Evolutionary conservation across 2,113 vertebrate genomes (phyloP), one percentile per base, ranked within the genome.

Genomic region (Pachycephala philippinensis): DNA sequence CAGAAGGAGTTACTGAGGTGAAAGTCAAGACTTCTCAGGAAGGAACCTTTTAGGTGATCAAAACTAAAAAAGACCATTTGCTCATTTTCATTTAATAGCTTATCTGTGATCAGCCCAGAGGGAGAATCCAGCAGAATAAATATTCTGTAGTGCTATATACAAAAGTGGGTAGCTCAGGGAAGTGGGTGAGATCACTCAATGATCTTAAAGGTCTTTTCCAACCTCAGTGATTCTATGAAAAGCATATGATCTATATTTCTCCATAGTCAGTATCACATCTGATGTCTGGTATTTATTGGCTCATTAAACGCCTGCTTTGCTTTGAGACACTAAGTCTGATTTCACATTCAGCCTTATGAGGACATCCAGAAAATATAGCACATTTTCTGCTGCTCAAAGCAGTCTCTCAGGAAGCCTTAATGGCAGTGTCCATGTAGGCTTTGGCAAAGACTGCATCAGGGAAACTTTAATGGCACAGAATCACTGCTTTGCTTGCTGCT

Each of bases 341-440:
- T 97, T 86, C 57, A 84, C 77, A 91, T 91, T 86, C 92, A 88
- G 78, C 64, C 82, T 93, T 95, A 92, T 10, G 53, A 96, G 91
- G 84, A 87, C 70, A 96, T 90, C 50, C 42, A 7, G 91, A 81
- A 94, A 94, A 92, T 35, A 50, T 0, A 69, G 53, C 53, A 57
- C 82, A 90, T 87, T 95, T 93, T 92, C 74, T 93, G 82, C 89
- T 90, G 65, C 84, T 94, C 80, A 59, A 81, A 93, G 84, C 68
- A 83, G 68, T 61, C 93, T 93, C 93, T 86, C 87, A 90, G 88
- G 82, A 70, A 82, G 76, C 24, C 84, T 90, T 96, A 96, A 94
- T 74, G 40, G 90, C 78, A 79, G 49, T 35, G 63, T 42, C 75
- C 95, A 59, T 18, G 71, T 42, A 95, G 82, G 84, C 70, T 72